Base-by-base conservation (phyloP, 1,140 invertebrate genomes). In the Luehdorfia chinensis region DNA sequence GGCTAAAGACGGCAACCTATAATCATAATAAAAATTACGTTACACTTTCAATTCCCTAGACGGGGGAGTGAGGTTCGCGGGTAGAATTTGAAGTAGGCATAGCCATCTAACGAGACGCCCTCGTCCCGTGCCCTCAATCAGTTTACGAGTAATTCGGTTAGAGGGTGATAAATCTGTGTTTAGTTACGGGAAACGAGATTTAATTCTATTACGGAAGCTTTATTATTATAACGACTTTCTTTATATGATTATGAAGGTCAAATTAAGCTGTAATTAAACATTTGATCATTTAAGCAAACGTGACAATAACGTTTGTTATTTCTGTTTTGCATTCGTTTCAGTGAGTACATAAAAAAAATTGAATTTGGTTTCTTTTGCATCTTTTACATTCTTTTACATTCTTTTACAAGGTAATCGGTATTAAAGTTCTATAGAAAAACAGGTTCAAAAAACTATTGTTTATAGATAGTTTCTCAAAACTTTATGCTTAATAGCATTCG, bases 141-240 rank as follows among this genome's bases (percentile, higher is more conserved):
- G 65, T 73, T 79, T 71, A 64, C 58, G 47, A 62, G 65, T 78
- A 84, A 84, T 84, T 80, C 65, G 61, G 48, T 81, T 84, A 78
- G 68, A 43, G 77, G 75, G 64, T 62, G 66, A 84, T 81, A 81
- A 84, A 84, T 84, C 77, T 75, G 51, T 69, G 71, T 77, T 76
- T 70, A 69, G 73, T 62, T 54, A 64, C 65, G 66, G 70, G 72
- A 62, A 60, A 50, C 41, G 57, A 46, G 66, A 59, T 53, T 70
- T 71, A 68, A 80, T 62, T 70, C 55, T 55, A 77, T 84, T 77
- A 75, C 41, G 4, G 33, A 45, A 59, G 63, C 55, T 49, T 51
- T 34, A 50, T 46, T 48, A 33, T 53, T 50, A 70, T 80, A 75
- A 78, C 65, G 55, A 44, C 46, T 47, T 50, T 49, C 47, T 58